Conservation (phyloP, 2,888 invertebrate species). For the Tetheella fluctuosa region DNA sequence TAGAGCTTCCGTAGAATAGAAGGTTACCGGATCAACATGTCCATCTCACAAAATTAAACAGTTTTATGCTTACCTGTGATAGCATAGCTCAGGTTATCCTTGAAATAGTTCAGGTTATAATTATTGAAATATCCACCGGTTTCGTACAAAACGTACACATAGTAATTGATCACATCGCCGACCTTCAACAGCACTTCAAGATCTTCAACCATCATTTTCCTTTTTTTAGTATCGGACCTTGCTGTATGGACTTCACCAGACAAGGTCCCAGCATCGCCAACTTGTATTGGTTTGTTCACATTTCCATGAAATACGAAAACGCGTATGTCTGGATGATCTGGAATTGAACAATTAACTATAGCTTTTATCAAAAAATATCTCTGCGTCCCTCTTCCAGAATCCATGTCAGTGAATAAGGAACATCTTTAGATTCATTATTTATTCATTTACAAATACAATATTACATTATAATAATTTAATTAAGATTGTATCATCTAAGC, state of each 20-base stretch:
- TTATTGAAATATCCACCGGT: slow-evolving; percentile 49
- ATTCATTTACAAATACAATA: too few species aligned
- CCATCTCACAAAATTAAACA: too few species aligned
- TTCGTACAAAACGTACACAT: slow-evolving; percentile 84
- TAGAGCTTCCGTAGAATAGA: too few species aligned
- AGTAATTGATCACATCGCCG: slow-evolving; percentile 85
- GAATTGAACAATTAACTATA: slow-evolving; percentile 26
- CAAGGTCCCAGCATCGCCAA: slow-evolving; percentile 80
- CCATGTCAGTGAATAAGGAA: too few species aligned
- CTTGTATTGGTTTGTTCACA: slow-evolving; percentile 80
- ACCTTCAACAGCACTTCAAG: slow-evolving; percentile 64
- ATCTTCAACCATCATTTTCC: slow-evolving; percentile 81
- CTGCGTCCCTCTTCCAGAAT: too few species aligned
- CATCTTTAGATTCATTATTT: too few species aligned
- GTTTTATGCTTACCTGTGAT: slow-evolving; percentile 62
- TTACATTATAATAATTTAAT: too few species aligned
- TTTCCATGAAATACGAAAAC: slow-evolving; percentile 87
- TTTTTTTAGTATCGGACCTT: slow-evolving; percentile 60
- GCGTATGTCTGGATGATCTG: slow-evolving; percentile 79
- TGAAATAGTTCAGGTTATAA: slow-evolving; percentile 48
- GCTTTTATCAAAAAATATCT: too few species aligned
- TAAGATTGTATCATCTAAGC: too few species aligned
- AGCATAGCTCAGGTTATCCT: slow-evolving; percentile 63
- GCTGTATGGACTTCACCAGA: slow-evolving; percentile 72
- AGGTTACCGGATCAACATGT: too few species aligned